Conservation (phyloP, 1,140 invertebrate genomes). For the Babylonia areolata region DNA sequence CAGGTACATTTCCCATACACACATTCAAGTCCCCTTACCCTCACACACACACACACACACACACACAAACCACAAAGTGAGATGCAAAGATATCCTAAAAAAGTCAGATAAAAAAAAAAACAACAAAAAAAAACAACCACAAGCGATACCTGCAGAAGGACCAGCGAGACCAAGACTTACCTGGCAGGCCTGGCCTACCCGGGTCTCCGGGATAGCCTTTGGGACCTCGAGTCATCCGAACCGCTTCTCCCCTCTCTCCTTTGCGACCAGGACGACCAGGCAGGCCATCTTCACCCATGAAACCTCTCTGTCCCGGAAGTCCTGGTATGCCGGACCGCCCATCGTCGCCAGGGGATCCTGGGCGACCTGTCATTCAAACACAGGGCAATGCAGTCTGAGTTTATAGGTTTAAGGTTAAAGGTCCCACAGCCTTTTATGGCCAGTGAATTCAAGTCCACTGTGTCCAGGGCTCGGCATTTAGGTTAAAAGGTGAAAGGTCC, state of each 20-base stretch:
- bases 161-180: background rate
- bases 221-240: slow-evolving; percentile 17
- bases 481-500: too few relatives aligned
- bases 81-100: too few relatives aligned
- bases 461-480: too few relatives aligned
- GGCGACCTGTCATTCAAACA: background rate
- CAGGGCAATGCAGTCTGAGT: too few relatives aligned
- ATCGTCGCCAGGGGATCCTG: slow-evolving; percentile 33
- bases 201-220: slow-evolving; percentile 50
- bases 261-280: slow-evolving; percentile 42
- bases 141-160: background rate
- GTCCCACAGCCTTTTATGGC: too few relatives aligned
- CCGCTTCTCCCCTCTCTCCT: slow-evolving; percentile 42
- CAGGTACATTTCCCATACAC: too few relatives aligned
- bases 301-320: slow-evolving; percentile 42
- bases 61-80: too few relatives aligned
- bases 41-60: too few relatives aligned
- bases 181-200: slow-evolving; percentile 72
- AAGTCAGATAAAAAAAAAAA: background rate
- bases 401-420: too few relatives aligned
- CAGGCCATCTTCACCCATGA: slow-evolving; percentile 46
- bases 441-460: too few relatives aligned
- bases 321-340: slow-evolving; percentile 44
- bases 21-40: too few relatives aligned
- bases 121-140: background rate